Evolutionary conservation across 2,888 invertebrate genomes (phyloP).

Genomic region (Andricus quercusramuli): DNA sequence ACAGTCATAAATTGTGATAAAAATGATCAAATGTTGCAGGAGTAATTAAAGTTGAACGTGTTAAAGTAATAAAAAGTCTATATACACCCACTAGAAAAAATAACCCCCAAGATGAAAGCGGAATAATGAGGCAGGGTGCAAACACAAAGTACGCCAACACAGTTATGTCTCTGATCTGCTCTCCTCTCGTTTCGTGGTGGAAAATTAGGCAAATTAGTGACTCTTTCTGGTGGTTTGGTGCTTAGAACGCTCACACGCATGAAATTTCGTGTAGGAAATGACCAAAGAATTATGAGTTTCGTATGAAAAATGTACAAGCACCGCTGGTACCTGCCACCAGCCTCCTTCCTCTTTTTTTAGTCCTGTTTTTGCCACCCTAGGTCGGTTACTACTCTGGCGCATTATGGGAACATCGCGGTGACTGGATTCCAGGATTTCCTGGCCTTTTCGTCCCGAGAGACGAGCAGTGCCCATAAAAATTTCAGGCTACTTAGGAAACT

Average conservation of each 20-base stretch:
- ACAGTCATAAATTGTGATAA: background rate
- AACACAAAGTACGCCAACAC: slow-evolving; percentile 11
- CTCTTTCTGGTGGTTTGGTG: background rate
- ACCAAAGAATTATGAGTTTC: slow-evolving; percentile 20
- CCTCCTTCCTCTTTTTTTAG: slow-evolving; percentile 4
- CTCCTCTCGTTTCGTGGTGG: background rate
- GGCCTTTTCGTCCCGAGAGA: slow-evolving; percentile 16
- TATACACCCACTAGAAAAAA: background rate
- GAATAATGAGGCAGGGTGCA: slow-evolving; percentile 20
- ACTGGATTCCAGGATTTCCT: slow-evolving; percentile 32
- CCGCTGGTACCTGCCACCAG: slow-evolving; percentile 13
- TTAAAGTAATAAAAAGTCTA: background rate
- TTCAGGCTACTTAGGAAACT: slow-evolving; percentile 33
- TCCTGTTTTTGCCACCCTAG: background rate
- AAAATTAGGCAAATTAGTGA: slow-evolving; percentile 16
- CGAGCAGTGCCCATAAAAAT: slow-evolving; percentile 31
- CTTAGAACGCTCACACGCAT: background rate
- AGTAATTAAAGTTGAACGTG: background rate
- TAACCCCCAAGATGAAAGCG: background rate
- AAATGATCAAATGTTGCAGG: background rate
- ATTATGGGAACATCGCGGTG: slow-evolving; percentile 29
- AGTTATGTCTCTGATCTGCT: slow-evolving; percentile 23
- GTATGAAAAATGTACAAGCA: slow-evolving; percentile 27
- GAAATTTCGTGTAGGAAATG: background rate
- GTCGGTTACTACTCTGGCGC: background rate